Conservation (phyloP, 2,888 invertebrate species). For the Pteria penguin region DNA sequence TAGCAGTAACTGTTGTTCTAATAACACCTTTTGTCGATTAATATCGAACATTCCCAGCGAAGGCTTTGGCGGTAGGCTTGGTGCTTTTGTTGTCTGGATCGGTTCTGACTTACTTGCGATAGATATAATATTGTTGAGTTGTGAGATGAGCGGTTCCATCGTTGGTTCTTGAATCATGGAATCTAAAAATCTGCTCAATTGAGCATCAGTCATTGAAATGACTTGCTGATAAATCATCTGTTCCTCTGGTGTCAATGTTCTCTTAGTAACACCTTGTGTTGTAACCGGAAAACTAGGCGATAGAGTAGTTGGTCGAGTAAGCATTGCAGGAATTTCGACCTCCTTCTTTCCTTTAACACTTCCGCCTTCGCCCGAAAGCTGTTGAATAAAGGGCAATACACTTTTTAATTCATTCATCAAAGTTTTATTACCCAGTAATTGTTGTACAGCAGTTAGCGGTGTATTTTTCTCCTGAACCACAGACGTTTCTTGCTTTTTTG, state of each 20-base stretch:
- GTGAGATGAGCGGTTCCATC: background rate
- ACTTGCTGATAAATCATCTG: background rate
- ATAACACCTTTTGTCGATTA: no score
- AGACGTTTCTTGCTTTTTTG: no score
- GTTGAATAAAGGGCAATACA: background rate
- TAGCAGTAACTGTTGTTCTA: no score
- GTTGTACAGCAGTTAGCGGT: background rate
- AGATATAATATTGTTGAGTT: background rate
- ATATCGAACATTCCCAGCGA: no score
- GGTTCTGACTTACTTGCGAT: background rate
- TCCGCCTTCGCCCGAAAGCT: background rate
- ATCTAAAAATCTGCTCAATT: background rate
- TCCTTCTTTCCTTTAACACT: background rate
- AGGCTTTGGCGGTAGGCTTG: no score
- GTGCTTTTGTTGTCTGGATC: no score
- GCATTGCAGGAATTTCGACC: background rate
- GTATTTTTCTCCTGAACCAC: no score
- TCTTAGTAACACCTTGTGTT: background rate
- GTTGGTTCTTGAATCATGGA: background rate
- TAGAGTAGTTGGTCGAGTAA: background rate
- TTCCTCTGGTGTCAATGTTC: background rate
- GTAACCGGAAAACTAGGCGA: no score
- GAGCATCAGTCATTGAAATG: background rate
- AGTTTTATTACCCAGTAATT: background rate
- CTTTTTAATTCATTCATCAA: background rate